Evolutionary conservation across 92 coral and sea anemone species (phyloP), one percentile per base, ranked within the genome.

Genomic region (Phenganax marumi): DNA sequence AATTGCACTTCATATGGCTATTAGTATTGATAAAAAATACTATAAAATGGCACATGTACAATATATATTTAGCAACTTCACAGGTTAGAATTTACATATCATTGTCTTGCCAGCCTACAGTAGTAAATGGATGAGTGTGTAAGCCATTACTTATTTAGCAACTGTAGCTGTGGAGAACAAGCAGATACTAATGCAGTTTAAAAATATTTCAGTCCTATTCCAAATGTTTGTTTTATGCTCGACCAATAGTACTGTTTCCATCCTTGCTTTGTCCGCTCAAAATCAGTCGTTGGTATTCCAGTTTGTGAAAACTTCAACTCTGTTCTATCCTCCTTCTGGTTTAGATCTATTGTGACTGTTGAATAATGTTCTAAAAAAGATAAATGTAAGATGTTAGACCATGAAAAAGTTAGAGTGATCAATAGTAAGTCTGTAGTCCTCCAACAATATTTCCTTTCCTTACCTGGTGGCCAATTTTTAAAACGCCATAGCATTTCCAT

Each of bases 231-330:
- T 80, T 96, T 96, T 87, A 96, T 96, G 73, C 86, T 90, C 22
- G 77, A 97, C 99, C 99, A 96, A 87, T 96, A 96, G 85, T 89
- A 91, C 23, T 90, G 91, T 39, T 90, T 91, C 99, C 99, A 96
- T 22, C 97, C 97, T 50, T 85, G 68, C 77, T 86, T 87, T 24
- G 99, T 96, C 63, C 93, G 85, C 73, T 96, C 99, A 68, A 87
- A 91, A 64, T 92, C 93, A 1, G 90, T 86, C 22, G 93, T 91
- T 9, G 99, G 99, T 17, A 96, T 87, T 51, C 99, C 99, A 9
- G 89, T 89, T 84, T 96, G 99, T 7, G 90, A 88, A 7, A 96
- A 86, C 33, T 75, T 83, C 52, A 96, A 84, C 81, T 91, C 93
- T 0, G 99, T 96, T 19, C 96, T 86, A 88, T 89, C 93, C 56